Percentiles rank a stretch among this genome's conserved stretches.
These are phyloP conservation scores for Cephus nigrinus DNA, from an alignment of 2,888 invertebrate genomes.

Conservation along the genomic window DNA sequence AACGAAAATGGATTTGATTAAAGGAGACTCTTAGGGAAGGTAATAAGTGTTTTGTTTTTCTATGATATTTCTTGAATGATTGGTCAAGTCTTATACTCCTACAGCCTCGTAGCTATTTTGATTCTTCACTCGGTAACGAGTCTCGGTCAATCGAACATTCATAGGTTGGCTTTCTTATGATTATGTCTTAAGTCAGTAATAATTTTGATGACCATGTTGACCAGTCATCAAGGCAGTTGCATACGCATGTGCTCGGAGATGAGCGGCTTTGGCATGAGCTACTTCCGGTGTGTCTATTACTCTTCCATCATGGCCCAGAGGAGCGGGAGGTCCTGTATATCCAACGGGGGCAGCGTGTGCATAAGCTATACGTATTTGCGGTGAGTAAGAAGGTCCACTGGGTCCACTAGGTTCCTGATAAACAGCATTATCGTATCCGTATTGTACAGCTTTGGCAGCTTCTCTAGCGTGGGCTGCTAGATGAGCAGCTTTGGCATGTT, in stretches of 20 bases:
- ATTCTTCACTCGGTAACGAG: not conserved
- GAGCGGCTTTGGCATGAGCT: conserved; percentile 56
- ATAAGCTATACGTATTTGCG: conserved; percentile 43
- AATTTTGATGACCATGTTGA: too few relatives aligned
- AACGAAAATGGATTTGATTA: too few relatives aligned
- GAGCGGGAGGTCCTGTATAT: conserved; percentile 42
- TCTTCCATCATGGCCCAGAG: conserved; percentile 54
- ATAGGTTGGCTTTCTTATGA: not conserved
- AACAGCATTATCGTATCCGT: conserved; percentile 31
- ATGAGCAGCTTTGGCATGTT: conserved; percentile 66
- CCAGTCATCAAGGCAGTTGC: conserved; percentile 24
- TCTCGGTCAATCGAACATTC: not conserved
- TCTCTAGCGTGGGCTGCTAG: conserved; percentile 58
- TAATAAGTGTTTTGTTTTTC: too few relatives aligned
- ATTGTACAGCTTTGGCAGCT: conserved; percentile 45
- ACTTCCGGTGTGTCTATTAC: conserved; percentile 60
- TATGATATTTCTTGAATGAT: not conserved
- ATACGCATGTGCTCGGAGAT: conserved; percentile 47
- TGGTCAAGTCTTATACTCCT: not conserved
- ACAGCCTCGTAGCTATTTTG: not conserved
- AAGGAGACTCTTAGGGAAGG: too few relatives aligned
- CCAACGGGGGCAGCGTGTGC: conserved; percentile 22
- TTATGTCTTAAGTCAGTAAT: not conserved
- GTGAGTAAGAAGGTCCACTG: conserved; percentile 34
- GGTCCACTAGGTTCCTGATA: conserved; percentile 25